phyloP scores from a whole-genome alignment of 2,888 invertebrate genomes.

The Drosophila suboccidentalis region DNA sequence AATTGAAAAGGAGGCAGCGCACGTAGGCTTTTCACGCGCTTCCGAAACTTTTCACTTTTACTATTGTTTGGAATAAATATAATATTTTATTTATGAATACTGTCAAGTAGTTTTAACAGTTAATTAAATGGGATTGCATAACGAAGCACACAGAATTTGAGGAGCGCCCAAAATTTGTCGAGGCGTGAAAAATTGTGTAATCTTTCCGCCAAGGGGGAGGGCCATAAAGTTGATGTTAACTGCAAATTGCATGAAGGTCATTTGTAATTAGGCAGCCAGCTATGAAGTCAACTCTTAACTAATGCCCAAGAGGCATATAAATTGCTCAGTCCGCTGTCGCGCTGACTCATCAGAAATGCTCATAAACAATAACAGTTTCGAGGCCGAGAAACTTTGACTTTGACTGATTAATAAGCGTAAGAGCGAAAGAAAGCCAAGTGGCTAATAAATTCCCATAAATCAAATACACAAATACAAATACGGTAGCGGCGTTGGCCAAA shows the following conservation, averaged over 20 bases:
- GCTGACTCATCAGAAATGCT: slow-evolving; percentile 53
- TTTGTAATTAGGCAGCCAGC: slow-evolving; percentile 64
- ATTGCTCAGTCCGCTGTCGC: slow-evolving; percentile 10
- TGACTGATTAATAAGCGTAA: slow-evolving; percentile 50
- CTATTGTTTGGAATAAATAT: slow-evolving; percentile 13
- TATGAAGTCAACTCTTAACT: slow-evolving; percentile 42
- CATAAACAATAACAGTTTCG: slow-evolving; percentile 18
- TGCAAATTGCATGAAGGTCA: slow-evolving; percentile 69
- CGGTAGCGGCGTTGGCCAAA: slow-evolving; percentile 8
- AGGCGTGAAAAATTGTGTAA: slow-evolving; percentile 73
- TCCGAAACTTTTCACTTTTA: slow-evolving; percentile 67
- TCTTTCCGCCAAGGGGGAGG: slow-evolving; percentile 15
- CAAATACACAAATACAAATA: slow-evolving; percentile 1
- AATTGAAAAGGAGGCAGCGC: slow-evolving; percentile 38
- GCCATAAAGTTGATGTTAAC: slow-evolving; percentile 31
- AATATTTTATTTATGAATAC: slow-evolving; percentile 34
- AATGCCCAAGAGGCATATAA: slow-evolving; percentile 24
- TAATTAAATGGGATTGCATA: slow-evolving; percentile 47
- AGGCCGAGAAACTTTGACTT: slow-evolving; percentile 43
- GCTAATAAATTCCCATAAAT: slow-evolving; percentile 41
- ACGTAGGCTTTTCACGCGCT: slow-evolving; percentile 61
- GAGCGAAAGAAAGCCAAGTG: slow-evolving; percentile 35
- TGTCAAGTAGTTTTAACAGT: slow-evolving; percentile 22
- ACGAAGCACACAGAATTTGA: slow-evolving; percentile 41
- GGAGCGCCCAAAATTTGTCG: slow-evolving; percentile 68